Evolutionary conservation across 2,888 invertebrate species (phyloP).

Genomic region (Rotaria sp.): DNA sequence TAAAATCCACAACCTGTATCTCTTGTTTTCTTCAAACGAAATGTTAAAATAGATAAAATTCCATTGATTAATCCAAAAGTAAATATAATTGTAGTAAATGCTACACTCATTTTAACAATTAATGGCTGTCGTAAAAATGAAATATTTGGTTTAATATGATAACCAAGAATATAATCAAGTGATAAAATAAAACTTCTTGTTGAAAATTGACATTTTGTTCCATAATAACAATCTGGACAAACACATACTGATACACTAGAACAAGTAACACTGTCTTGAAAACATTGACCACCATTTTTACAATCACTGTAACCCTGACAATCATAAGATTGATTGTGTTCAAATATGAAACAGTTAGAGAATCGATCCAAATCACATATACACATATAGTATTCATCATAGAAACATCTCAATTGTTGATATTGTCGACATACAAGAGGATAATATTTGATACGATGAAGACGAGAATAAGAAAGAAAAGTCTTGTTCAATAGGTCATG

Average conservation of each 20-base stretch:
- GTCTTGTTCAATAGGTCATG: no score
- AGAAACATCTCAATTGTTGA: background rate
- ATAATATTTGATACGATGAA: background rate
- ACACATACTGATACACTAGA: background rate
- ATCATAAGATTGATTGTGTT: background rate
- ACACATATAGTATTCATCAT: background rate
- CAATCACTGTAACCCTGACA: background rate
- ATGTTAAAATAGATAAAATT: background rate
- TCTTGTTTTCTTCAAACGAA: background rate
- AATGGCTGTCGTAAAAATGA: background rate
- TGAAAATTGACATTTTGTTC: slow-evolving; percentile 60
- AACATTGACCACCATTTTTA: background rate
- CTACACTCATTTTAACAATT: background rate
- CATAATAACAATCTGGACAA: background rate
- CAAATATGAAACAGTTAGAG: background rate
- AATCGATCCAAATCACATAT: background rate
- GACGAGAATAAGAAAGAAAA: background rate
- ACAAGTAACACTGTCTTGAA: background rate
- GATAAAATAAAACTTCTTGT: slow-evolving; percentile 30
- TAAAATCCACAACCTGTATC: background rate
- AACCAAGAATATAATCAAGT: background rate
- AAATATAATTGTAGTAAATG: background rate
- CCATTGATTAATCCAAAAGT: background rate
- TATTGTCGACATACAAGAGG: background rate
- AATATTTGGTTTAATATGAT: background rate